Percentiles rank a stretch among this genome's conserved stretches.
These are phyloP conservation scores for Euplagia quadripunctaria DNA, from an alignment of 2,888 invertebrate species.

Conservation along the genomic window DNA sequence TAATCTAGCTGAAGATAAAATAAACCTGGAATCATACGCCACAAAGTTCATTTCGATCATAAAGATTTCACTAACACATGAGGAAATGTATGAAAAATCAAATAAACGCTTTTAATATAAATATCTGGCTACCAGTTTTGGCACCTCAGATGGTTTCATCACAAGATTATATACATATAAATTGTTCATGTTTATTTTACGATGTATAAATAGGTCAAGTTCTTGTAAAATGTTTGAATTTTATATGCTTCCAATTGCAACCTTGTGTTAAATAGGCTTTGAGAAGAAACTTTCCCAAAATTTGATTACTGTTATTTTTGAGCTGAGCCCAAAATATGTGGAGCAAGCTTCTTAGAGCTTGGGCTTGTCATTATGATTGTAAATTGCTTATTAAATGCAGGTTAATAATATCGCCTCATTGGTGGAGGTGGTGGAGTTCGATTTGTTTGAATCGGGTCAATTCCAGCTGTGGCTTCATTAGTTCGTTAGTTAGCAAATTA, in stretches of 20 bases:
- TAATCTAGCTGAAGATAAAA: not conserved
- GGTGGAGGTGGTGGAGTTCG: not conserved
- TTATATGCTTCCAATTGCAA: constrained; percentile 30
- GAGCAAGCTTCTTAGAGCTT: not conserved
- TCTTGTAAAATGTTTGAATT: constrained; percentile 38
- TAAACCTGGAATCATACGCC: not conserved
- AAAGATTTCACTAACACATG: constrained; percentile 25
- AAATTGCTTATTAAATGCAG: not conserved
- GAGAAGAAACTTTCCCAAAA: constrained; percentile 41
- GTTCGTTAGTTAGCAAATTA: not conserved
- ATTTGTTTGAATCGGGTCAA: not conserved
- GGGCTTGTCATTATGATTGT: not conserved
- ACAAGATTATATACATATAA: constrained; percentile 25
- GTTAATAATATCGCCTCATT: not conserved
- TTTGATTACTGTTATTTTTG: constrained; percentile 12
- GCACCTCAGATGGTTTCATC: constrained; percentile 46
- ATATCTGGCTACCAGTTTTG: constrained; percentile 44
- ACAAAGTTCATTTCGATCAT: constrained; percentile 9
- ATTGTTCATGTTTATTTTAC: constrained; percentile 27
- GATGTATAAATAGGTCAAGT: constrained; percentile 46
- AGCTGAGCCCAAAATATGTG: not conserved
- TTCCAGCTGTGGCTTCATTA: not conserved
- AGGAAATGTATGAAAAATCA: constrained; percentile 51
- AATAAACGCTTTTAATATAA: constrained; percentile 47
- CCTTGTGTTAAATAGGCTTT: constrained; percentile 36